phyloP scores from a whole-genome alignment of 2,113 vertebrate genomes.

The Dromiciops gliroides region DNA sequence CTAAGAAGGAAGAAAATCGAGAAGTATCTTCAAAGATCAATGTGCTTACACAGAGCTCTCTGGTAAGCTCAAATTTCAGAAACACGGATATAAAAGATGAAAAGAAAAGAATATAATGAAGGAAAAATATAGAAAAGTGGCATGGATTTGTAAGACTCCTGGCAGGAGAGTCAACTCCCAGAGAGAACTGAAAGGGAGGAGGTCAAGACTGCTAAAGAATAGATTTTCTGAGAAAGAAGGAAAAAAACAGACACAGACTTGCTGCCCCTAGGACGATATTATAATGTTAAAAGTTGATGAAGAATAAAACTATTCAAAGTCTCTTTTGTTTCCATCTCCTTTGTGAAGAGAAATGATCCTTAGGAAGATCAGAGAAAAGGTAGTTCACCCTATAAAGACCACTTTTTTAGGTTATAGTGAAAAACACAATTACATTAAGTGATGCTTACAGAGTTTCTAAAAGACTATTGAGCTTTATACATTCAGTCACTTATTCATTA shows the following conservation, averaged over 20 bases:
- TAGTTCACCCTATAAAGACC: too few species aligned
- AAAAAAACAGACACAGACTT: not conserved
- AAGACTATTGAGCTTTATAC: too few species aligned
- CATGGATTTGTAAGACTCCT: not conserved
- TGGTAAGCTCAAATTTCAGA: not conserved
- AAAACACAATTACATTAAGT: too few species aligned
- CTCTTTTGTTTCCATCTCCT: too few species aligned
- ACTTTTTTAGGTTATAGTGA: too few species aligned
- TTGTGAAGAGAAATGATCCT: too few species aligned
- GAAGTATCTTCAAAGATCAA: not conserved
- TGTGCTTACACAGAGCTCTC: not conserved
- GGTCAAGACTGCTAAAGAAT: not conserved
- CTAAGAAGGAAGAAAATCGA: not conserved
- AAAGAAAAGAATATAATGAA: not conserved
- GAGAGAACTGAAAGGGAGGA: not conserved
- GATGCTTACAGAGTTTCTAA: too few species aligned
- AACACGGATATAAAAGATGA: not conserved
- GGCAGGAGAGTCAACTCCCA: not conserved
- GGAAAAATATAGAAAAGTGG: not conserved
- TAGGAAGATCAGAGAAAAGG: too few species aligned
- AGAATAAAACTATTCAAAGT: not conserved
- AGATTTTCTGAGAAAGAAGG: not conserved
- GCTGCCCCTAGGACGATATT: not conserved
- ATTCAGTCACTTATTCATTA: too few species aligned
- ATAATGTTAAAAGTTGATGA: not conserved